A percentile compares a stretch with the other conserved stretches of the same genome.
Evolutionary conservation across 2,113 vertebrate species (phyloP).

Genomic region (Helogale parvula): DNA sequence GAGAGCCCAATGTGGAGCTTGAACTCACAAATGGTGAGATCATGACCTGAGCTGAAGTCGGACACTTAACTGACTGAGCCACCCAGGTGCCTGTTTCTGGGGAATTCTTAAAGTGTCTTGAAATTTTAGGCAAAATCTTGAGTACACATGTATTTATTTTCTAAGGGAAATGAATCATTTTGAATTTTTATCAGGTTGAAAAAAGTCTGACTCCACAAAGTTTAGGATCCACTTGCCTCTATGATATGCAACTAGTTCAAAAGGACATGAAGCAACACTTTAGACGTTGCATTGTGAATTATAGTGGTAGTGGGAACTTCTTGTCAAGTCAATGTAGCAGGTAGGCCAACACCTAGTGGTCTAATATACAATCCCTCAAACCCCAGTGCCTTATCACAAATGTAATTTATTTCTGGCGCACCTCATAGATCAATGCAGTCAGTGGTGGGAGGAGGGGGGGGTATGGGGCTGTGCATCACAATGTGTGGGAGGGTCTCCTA

Average conservation of each 20-base stretch:
- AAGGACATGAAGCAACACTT: background rate
- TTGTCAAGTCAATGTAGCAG: background rate
- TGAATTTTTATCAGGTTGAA: background rate
- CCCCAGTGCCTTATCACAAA: background rate
- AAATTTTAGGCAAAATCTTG: constrained; percentile 7
- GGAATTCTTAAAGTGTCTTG: background rate
- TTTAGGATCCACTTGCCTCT: background rate
- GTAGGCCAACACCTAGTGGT: background rate
- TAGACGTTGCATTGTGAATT: background rate
- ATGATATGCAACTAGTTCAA: background rate
- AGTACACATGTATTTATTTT: background rate
- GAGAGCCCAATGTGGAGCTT: too few relatives aligned
- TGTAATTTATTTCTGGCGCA: background rate
- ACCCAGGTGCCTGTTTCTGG: too few relatives aligned
- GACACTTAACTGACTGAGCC: too few relatives aligned
- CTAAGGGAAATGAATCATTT: background rate
- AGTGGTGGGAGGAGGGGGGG: background rate
- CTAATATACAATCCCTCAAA: background rate
- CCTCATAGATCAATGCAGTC: background rate
- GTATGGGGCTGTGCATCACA: background rate
- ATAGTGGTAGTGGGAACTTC: background rate
- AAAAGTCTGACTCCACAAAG: background rate
- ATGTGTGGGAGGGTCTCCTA: background rate
- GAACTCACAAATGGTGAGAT: too few relatives aligned
- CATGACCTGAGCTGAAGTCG: too few relatives aligned